phyloP scores from a whole-genome alignment of 2,888 invertebrate species.

The Drosophila paracracens region DNA sequence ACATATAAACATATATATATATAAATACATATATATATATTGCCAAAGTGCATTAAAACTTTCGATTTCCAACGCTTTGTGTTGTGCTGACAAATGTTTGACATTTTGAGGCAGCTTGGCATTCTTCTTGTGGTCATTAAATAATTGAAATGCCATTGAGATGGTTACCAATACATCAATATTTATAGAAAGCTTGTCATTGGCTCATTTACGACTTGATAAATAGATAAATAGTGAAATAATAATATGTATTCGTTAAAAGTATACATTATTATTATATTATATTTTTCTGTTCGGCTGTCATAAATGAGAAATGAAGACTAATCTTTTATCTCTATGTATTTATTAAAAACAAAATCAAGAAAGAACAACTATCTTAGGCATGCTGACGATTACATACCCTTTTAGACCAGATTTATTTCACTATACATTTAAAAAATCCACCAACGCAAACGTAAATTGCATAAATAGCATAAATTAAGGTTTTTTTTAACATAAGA shows the following conservation, averaged over 20 bases:
- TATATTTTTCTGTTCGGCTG: neutral
- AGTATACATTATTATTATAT: neutral
- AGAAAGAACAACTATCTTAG: neutral
- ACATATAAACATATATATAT: neutral
- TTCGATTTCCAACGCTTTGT: slow-evolving; percentile 62
- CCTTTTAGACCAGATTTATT: neutral
- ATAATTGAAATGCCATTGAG: slow-evolving; percentile 35
- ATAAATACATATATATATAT: neutral
- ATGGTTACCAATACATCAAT: neutral
- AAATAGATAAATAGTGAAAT: neutral
- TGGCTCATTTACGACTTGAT: neutral
- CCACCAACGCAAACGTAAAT: neutral
- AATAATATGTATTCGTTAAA: neutral
- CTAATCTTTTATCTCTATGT: neutral
- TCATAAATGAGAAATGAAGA: neutral
- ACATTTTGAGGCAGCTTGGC: slow-evolving; percentile 51
- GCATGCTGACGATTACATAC: neutral
- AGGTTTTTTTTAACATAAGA: neutral
- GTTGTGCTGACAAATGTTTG: slow-evolving; percentile 62
- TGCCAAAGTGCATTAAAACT: slow-evolving; percentile 41
- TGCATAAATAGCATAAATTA: neutral
- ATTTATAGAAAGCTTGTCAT: neutral
- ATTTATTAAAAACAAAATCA: neutral
- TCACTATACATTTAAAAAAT: neutral
- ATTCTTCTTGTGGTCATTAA: slow-evolving; percentile 28